Evolutionary conservation across 2,113 vertebrate genomes (phyloP).

Genomic region (Apaloderma vittatum): DNA sequence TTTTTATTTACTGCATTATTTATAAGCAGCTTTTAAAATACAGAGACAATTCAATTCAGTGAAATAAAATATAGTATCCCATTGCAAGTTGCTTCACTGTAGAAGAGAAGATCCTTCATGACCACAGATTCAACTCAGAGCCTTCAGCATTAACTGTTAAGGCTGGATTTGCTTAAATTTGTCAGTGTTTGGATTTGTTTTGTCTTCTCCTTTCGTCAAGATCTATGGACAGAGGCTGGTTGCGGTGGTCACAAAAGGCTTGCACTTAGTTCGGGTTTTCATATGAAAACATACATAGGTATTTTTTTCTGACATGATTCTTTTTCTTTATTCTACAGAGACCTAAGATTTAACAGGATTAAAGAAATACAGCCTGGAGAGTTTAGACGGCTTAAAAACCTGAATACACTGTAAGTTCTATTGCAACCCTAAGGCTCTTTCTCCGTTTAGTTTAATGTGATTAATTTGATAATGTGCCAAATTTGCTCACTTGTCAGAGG

Average conservation of each 20-base stretch:
- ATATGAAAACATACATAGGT: background rate
- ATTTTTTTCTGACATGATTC: background rate
- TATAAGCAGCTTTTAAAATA: background rate
- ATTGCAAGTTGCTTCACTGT: background rate
- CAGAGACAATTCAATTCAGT: background rate
- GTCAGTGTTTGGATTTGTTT: background rate
- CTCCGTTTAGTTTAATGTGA: background rate
- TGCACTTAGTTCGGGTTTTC: background rate
- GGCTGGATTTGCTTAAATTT: background rate
- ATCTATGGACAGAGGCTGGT: background rate
- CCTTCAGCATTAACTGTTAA: background rate
- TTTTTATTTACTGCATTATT: background rate
- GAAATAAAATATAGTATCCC: background rate
- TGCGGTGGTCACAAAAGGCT: background rate
- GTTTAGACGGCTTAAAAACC: slow-evolving; percentile 90
- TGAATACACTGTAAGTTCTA: slow-evolving; percentile 96
- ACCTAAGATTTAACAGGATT: slow-evolving; percentile 97
- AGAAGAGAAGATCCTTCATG: background rate
- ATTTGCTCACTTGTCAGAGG: background rate
- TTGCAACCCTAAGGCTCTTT: background rate
- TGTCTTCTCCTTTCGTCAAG: background rate
- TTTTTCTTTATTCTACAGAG: slow-evolving; percentile 78
- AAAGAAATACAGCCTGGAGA: slow-evolving; percentile 93
- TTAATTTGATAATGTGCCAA: background rate
- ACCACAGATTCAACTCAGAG: background rate